Base-by-base conservation (phyloP, 2,888 invertebrate genomes). In the Diachrysia chrysitis region DNA sequence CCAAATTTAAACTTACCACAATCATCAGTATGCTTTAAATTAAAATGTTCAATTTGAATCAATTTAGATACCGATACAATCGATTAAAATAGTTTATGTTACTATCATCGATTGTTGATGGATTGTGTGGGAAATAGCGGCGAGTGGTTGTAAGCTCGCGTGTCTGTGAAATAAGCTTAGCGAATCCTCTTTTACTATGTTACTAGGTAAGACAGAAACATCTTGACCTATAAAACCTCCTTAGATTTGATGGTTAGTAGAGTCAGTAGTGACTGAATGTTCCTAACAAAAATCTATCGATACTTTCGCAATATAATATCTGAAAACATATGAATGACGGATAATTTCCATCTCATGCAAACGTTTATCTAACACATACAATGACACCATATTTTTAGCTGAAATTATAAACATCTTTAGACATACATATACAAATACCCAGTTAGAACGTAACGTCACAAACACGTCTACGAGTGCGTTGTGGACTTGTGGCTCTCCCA, bases 401-500 rank as follows among this genome's bases (percentile, higher is more conserved):
- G 21, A 23, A 16, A 25, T 51, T 9, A 71, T 55, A 0, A 54
- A 35, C 48, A 66, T 37, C 62, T n/a, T 29, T 63, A 59, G 64
- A 62, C 46, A 23, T 17, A 63, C 51, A 29, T n/a, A 57, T 56
- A 60, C 51, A 60, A 25, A 78, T 67, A 67, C 42, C 65, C 56
- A 58, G 70, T 78, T 3, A 25, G 63, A 61, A 71, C 60, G 61
- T 46, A 51, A 76, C 32, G 64, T 71, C 68, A 76, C 73, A 81
- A 76, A 71, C 73, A 79, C 79, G 58, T 71, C 80, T 80, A 80
- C 74, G 59, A 58, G 78, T 75, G 74, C 74, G 56, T 56, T 75
- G 82, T 82, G 75, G 77, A 82, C 82, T 56, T 75, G 82, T 82
- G 75, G 77, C 81, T 81, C 82, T 73, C 77, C 82, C 79, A 60